Base-by-base conservation (phyloP, 2,888 invertebrate species). In the Lasioglossum marginatum region DNA sequence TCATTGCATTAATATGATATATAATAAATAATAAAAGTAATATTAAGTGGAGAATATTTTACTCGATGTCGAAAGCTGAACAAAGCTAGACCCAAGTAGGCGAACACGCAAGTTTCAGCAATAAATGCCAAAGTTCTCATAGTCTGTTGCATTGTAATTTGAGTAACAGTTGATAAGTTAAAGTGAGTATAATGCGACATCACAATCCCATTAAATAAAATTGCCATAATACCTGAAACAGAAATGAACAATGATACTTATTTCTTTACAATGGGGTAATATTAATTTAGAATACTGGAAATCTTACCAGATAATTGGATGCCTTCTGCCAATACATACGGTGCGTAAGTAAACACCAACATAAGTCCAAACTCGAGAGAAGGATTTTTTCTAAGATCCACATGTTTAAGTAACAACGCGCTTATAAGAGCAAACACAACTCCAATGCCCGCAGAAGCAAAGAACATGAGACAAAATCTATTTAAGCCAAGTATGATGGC, bases 141-240 rank as follows among this genome's bases (percentile, higher is more conserved):
- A 0, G 99, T 99, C 95, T 99, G 99, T 95, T 99, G 99, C 98
- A 99, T 99, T 5, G 99, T 99, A 77, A 99, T 99, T 96, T 99
- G 99, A 0, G 99, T 99, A 34, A 99, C 98, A 0, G 99, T 99
- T 0, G 99, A 99, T 70, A 99, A 96, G 95, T 99, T 99, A 94
- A 98, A 98, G 96, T 99, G 99, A 23, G 99, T 99, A 95, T 99
- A 99, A 95, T 99, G 99, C 0, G 99, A 99, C 99, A 99, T 99
- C 1, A 99, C 99, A 93, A 99, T 99, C 12, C 99, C 99, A 96
- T 99, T 99, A 95, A 99, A 99, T 91, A 99, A 96, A 93, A 99
- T 99, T 12, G 99, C 99, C 99, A 99, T 99, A 84, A 99, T 99
- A 86, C 99, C 98, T 97, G 96, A 92, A 95, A 96, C 88, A 68